phyloP scores from a whole-genome alignment of 2,797 vertebrate genomes.

The Urosaurus nigricauda region DNA sequence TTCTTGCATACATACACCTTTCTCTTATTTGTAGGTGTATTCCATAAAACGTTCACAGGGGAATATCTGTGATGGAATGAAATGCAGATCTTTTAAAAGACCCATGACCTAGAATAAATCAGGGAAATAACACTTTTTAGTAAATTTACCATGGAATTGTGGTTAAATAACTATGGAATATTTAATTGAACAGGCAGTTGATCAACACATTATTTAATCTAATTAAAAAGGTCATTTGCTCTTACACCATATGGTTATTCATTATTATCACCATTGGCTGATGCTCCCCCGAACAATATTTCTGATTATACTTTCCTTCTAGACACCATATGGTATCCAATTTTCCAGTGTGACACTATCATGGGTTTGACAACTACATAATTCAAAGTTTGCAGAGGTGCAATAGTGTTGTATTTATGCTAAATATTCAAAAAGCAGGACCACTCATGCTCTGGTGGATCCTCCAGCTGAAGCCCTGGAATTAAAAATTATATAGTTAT shows the following conservation, averaged over 20 bases:
- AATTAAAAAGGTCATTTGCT: conserved; percentile 24
- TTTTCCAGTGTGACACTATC: background rate
- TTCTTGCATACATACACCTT: background rate
- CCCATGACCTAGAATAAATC: background rate
- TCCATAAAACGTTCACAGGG: background rate
- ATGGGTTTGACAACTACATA: background rate
- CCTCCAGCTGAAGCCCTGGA: background rate
- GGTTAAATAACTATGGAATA: background rate
- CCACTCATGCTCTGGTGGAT: background rate
- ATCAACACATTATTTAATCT: conserved; percentile 30
- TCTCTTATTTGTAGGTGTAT: background rate
- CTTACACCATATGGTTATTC: background rate
- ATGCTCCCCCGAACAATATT: background rate
- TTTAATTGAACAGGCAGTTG: conserved; percentile 10
- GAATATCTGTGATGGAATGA: background rate
- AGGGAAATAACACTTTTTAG: background rate
- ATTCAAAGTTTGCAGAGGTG: background rate
- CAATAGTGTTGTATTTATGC: background rate
- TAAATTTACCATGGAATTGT: background rate
- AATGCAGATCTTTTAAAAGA: background rate
- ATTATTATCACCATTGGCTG: conserved; percentile 12
- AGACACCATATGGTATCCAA: conserved; percentile 25
- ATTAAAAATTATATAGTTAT: background rate
- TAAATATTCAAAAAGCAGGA: background rate
- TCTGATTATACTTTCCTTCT: background rate